Base-by-base conservation (phyloP, 2,113 vertebrate species). In the Pan paniscus region DNA sequence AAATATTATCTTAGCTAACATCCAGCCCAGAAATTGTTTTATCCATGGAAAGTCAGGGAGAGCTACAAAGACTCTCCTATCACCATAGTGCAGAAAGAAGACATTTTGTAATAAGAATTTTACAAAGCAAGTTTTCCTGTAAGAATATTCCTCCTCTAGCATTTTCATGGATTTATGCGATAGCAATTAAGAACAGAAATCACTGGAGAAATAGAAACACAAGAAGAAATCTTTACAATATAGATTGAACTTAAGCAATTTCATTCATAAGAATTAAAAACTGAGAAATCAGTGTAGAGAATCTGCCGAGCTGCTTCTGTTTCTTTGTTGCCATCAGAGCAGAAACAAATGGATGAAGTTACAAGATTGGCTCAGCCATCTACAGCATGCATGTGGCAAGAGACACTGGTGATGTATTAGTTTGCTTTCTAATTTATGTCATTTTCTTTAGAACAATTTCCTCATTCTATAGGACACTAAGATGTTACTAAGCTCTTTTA, bases 241-340 rank as follows among this genome's bases (percentile, higher is more conserved):
- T 96, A 96, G 97, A 93, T 73, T 88, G 95, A 97, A 97, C 80
- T 90, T 96, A 92, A 92, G 94, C 94, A 97, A 96, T 97, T 95
- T 94, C 92, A 96, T 97, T 97, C 97, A 95, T 93, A 94, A 98
- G 90, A 67, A 97, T 98, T 98, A 96, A 97, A 97, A 96, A 81
- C 86, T 78, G 70, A 89, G 84, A 98, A 93, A 96, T 96, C 95
- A 92, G 76, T 96, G 87, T 93, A 93, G 92, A 94, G 73, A 96
- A 98, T 95, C 94, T 97, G 92, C 94, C 79, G 90, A 97, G 83
- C 18, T 75, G 89, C 83, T 97, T 97, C 87, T 73, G 27, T 93
- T 96, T 93, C 83, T 76, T 76, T 50, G 80, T 4, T 67, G 46
- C 87, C 92, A 95, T 50, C 81, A 82, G 89, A 95, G 73, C n/a